These are phyloP conservation scores for Ypsolopha scabrella DNA, from an alignment of 2,888 invertebrate genomes.

Conservation along the genomic window DNA sequence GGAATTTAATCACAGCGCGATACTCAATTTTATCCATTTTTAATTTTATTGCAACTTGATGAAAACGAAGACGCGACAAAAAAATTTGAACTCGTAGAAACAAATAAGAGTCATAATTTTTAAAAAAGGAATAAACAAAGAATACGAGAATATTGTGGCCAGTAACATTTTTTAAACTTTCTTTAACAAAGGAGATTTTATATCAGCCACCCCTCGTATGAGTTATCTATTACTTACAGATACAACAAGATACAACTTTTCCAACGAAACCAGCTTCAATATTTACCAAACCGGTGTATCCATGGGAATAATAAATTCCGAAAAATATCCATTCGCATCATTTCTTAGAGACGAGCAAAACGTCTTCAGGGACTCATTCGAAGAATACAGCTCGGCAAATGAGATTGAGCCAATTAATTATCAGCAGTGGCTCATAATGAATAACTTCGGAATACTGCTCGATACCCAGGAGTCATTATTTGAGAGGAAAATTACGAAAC, in stretches of 20 bases:
- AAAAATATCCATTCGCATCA: conserved; percentile 37
- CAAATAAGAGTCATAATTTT: too few species aligned
- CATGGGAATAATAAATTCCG: conserved; percentile 41
- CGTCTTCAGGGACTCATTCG: conserved; percentile 33
- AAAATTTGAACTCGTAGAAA: too few species aligned
- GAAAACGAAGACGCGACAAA: too few species aligned
- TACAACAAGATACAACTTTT: background rate
- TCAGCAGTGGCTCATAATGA: conserved; percentile 40
- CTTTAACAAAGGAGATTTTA: too few species aligned
- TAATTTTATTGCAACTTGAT: too few species aligned
- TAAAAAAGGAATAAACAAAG: too few species aligned
- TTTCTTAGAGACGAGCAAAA: conserved; percentile 22
- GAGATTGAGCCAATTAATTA: conserved; percentile 25
- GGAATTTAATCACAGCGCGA: too few species aligned
- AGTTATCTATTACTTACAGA: too few species aligned
- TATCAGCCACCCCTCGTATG: too few species aligned
- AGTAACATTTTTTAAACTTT: too few species aligned
- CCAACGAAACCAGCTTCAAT: conserved; percentile 11
- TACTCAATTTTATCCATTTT: too few species aligned
- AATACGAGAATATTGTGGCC: too few species aligned
- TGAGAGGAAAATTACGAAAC: conserved; percentile 31
- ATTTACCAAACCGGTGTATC: conserved; percentile 28
- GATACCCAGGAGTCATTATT: conserved; percentile 37
- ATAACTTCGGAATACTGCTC: conserved; percentile 31
- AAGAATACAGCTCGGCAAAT: background rate